phyloP scores from a whole-genome alignment of 2,797 vertebrate genomes.

The Dallia pectoralis region DNA sequence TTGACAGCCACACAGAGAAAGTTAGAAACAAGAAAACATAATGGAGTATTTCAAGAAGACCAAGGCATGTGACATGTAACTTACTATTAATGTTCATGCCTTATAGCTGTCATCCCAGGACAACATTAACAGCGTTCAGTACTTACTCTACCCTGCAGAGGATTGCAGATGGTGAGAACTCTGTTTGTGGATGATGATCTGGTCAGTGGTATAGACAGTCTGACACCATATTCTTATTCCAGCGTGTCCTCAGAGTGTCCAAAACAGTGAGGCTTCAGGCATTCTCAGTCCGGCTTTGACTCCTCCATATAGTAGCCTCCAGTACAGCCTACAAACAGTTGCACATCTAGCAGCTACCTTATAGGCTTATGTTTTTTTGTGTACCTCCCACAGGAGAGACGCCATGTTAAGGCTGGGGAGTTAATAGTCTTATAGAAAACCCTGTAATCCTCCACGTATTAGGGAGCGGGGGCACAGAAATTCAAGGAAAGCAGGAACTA shows the following conservation, averaged over 20 bases:
- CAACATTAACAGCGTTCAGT: neutral
- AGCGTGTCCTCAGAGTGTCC: neutral
- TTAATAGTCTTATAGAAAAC: slow-evolving; percentile 71
- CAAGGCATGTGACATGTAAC: neutral
- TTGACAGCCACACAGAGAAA: neutral
- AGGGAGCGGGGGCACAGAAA: slow-evolving; percentile 44
- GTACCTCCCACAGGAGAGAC: slow-evolving; percentile 51
- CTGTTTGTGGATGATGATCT: neutral
- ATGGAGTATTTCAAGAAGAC: neutral
- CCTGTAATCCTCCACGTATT: slow-evolving; percentile 70
- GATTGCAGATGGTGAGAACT: neutral
- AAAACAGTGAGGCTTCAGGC: neutral
- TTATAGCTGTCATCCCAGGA: neutral
- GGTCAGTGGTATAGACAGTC: neutral
- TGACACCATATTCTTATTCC: neutral
- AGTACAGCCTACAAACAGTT: neutral
- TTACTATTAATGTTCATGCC: neutral
- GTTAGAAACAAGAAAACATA: neutral
- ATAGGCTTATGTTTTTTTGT: slow-evolving; percentile 46
- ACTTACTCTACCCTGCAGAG: neutral
- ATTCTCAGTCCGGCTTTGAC: neutral
- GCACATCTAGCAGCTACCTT: slow-evolving; percentile 10
- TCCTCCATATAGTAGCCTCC: neutral
- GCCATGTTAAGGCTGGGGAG: slow-evolving; percentile 60
- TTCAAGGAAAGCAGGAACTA: neutral